Percentiles rank a stretch among this genome's conserved stretches.
These are phyloP conservation scores for Tuta absoluta DNA, from an alignment of 2,888 invertebrate genomes.

Conservation along the genomic window DNA sequence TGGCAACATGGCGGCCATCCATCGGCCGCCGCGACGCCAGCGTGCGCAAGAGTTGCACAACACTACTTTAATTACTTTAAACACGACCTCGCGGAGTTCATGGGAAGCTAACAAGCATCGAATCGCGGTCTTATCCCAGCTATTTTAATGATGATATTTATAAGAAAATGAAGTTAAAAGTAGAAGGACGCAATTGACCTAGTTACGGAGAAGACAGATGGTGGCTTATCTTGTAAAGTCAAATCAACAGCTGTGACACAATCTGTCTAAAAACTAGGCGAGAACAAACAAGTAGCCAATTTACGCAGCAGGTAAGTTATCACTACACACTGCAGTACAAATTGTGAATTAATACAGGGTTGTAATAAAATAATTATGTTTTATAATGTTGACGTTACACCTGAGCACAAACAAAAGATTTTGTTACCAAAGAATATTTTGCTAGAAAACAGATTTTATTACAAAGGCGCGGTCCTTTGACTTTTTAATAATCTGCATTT, in stretches of 20 bases:
- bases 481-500: neutral
- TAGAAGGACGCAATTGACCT: conserved; percentile 25
- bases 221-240: conserved; percentile 27
- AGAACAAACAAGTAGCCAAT: conserved; percentile 12
- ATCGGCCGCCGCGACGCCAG: no score
- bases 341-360: neutral
- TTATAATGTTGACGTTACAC: neutral
- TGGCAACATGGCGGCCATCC: conserved; percentile 35
- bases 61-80: neutral
- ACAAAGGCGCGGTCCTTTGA: neutral
- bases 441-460: neutral
- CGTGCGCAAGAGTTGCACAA: conserved; percentile 48
- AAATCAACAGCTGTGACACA: conserved; percentile 27
- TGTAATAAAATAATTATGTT: neutral
- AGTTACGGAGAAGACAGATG: conserved; percentile 22
- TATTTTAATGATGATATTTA: conserved; percentile 13
- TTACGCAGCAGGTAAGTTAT: conserved; percentile 1
- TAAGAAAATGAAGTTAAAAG: neutral
- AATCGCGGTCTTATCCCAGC: neutral
- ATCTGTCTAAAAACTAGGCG: conserved; percentile 23
- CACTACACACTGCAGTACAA: conserved; percentile 5
- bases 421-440: no score
- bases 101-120: conserved; percentile 10
- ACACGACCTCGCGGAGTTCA: conserved; percentile 25
- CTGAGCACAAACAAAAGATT: no score